Percentiles rank a stretch among this genome's conserved stretches.
Evolutionary conservation across 1,140 invertebrate species (phyloP).

Genomic region (Phymorhynchus buccinoides): DNA sequence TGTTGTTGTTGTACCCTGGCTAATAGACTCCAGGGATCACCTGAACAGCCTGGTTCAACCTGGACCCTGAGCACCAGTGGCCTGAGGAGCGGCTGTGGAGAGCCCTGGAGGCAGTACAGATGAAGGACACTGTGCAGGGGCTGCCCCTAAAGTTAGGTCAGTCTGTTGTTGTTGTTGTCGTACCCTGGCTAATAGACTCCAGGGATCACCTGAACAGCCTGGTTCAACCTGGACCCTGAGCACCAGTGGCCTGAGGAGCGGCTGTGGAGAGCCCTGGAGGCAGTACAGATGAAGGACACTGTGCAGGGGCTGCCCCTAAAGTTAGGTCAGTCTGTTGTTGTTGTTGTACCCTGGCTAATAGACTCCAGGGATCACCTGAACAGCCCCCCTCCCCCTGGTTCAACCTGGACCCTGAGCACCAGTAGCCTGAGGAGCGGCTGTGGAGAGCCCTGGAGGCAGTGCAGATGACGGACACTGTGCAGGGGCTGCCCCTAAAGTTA

Average conservation of each 20-base stretch:
- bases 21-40: no score
- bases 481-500: constrained; percentile 59
- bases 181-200: no score
- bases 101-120: constrained; percentile 77
- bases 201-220: no score
- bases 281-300: constrained; percentile 76
- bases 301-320: constrained; percentile 61
- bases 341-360: no score
- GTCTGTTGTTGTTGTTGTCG: no score
- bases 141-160: constrained; percentile 64
- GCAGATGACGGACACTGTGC: constrained; percentile 75
- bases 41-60: no score
- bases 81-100: constrained; percentile 79
- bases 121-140: constrained; percentile 73
- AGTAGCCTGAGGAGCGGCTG: constrained; percentile 76
- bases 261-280: constrained; percentile 79
- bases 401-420: constrained; percentile 81
- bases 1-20: no score
- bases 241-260: constrained; percentile 76
- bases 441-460: constrained; percentile 79
- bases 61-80: constrained; percentile 79
- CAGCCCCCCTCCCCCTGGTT: no score
- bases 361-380: no score
- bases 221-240: constrained; percentile 80
- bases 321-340: constrained; percentile 59